phyloP scores from a whole-genome alignment of 2,797 vertebrate genomes.

The Gymnoscopelus braueri region DNA sequence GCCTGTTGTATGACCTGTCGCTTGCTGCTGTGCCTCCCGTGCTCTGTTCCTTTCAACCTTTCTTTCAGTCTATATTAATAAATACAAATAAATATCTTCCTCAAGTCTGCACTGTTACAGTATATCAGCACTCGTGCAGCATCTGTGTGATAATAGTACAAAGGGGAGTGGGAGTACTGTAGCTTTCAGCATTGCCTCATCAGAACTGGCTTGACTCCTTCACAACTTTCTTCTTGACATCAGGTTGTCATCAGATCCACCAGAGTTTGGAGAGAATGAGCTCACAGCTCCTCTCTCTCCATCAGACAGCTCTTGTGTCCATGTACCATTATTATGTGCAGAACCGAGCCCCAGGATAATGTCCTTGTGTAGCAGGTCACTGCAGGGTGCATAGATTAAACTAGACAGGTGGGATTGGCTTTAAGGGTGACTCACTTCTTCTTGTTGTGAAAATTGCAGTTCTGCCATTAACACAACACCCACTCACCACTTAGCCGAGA shows the following conservation, averaged over 20 bases:
- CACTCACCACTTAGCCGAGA: slow-evolving; percentile 56
- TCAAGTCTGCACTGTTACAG: too few species aligned
- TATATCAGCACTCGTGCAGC: too few species aligned
- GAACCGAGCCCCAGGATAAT: neutral
- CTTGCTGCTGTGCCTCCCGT: too few species aligned
- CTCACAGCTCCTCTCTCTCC: neutral
- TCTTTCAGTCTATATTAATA: too few species aligned
- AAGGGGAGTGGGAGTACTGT: slow-evolving; percentile 3
- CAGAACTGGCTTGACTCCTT: slow-evolving; percentile 7
- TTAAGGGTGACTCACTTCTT: slow-evolving; percentile 52
- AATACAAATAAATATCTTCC: too few species aligned
- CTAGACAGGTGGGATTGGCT: slow-evolving; percentile 9
- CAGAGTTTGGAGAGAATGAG: too few species aligned
- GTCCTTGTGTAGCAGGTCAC: slow-evolving; percentile 35
- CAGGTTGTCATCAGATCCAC: slow-evolving; percentile 1
- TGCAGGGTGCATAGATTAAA: slow-evolving; percentile 42
- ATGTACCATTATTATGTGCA: slow-evolving; percentile 9
- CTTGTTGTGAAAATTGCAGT: slow-evolving; percentile 52
- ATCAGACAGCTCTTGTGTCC: slow-evolving; percentile 18
- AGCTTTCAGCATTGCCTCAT: slow-evolving; percentile 15
- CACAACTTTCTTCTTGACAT: neutral
- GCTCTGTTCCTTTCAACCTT: too few species aligned
- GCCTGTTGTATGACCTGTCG: too few species aligned
- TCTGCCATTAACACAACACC: slow-evolving; percentile 51
- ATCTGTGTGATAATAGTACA: neutral